These are phyloP conservation scores for Stegana nigrithorax DNA, from an alignment of 2,888 invertebrate genomes.

Conservation along the genomic window DNA sequence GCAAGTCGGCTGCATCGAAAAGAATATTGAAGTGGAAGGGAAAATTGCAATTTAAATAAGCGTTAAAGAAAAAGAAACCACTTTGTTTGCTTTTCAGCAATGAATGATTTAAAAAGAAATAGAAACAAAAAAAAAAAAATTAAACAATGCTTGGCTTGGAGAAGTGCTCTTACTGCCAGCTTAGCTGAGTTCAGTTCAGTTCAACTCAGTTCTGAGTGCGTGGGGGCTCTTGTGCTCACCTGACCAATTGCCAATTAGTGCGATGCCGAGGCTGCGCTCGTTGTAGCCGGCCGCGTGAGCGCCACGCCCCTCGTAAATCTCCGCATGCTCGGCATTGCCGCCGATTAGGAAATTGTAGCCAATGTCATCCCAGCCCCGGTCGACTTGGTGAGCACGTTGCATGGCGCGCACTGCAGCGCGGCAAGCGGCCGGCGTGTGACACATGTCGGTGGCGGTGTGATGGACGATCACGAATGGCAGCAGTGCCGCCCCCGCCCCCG, in stretches of 20 bases:
- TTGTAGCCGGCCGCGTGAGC: slow-evolving; percentile 80
- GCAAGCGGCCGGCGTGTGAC: slow-evolving; percentile 71
- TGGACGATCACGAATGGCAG: slow-evolving; percentile 79
- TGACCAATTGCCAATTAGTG: slow-evolving; percentile 79
- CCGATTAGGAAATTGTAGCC: slow-evolving; percentile 76
- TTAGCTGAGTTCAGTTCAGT: too few relatives aligned
- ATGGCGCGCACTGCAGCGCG: slow-evolving; percentile 73
- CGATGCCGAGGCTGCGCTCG: slow-evolving; percentile 76
- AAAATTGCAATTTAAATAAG: slow-evolving; percentile 24
- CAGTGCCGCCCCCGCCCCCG: slow-evolving; percentile 74
- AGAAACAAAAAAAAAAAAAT: background rate
- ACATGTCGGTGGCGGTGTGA: slow-evolving; percentile 76
- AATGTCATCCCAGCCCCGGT: slow-evolving; percentile 77
- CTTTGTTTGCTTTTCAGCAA: too few relatives aligned
- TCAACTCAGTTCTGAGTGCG: too few relatives aligned
- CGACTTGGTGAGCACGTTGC: slow-evolving; percentile 75
- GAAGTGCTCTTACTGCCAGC: too few relatives aligned
- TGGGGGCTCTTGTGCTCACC: too few relatives aligned
- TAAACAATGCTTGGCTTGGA: too few relatives aligned
- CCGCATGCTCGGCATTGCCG: slow-evolving; percentile 74
- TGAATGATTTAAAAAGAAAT: too few relatives aligned
- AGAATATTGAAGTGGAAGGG: background rate
- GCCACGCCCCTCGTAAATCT: slow-evolving; percentile 78
- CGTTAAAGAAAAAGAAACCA: too few relatives aligned
- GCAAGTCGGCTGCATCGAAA: slow-evolving; percentile 69